phyloP scores from a whole-genome alignment of 2,113 vertebrate species.

The Poeciliopsis occidentalis region DNA sequence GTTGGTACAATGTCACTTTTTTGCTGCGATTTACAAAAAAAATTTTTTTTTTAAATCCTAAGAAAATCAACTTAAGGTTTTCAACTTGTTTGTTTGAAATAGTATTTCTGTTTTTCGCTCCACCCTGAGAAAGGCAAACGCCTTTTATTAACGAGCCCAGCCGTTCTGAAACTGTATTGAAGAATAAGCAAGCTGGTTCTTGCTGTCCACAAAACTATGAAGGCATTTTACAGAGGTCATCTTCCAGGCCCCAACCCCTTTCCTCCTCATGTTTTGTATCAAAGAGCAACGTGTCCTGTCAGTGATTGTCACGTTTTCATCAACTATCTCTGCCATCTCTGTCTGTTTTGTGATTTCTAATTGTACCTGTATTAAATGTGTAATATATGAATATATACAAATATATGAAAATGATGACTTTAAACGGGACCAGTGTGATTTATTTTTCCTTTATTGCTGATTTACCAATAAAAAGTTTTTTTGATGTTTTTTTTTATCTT shows the following conservation, averaged over 20 bases:
- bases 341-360: conserved; percentile 80
- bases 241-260: conserved; percentile 47
- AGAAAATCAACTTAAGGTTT: neutral
- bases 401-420: conserved; percentile 81
- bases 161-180: conserved; percentile 45
- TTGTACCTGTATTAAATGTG: conserved; percentile 94
- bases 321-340: conserved; percentile 83
- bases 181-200: conserved; percentile 95
- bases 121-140: conserved; percentile 24
- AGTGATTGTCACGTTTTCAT: conserved; percentile 90
- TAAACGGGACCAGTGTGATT: conserved; percentile 39
- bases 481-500: too few species aligned
- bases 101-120: conserved; percentile 15
- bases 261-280: conserved; percentile 78
- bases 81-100: conserved; percentile 1
- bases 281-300: conserved; percentile 83
- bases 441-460: neutral
- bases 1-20: neutral
- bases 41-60: too few species aligned
- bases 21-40: neutral
- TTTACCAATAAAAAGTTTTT: too few species aligned
- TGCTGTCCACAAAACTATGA: conserved; percentile 79
- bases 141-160: conserved; percentile 16
- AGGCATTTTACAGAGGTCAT: conserved; percentile 52
- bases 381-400: conserved; percentile 88